Percentiles rank a stretch among this genome's conserved stretches.
Conservation (phyloP, 2,888 invertebrate species). For the Drosophila ustulata region DNA sequence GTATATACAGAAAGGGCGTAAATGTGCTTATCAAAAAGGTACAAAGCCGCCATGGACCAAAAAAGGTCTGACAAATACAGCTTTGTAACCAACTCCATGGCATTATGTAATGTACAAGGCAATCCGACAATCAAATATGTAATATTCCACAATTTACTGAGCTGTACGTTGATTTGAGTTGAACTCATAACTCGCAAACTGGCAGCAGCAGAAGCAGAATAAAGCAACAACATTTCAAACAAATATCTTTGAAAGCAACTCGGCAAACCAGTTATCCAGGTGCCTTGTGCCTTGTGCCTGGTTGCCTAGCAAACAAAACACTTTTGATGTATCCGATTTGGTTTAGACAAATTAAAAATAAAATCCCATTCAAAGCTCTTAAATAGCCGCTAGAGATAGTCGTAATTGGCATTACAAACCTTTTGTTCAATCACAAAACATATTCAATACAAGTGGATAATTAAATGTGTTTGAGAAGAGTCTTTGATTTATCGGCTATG, state of each 20-base stretch:
- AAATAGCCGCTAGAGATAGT: neutral
- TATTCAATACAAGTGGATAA: neutral
- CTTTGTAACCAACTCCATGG: slow-evolving; percentile 36
- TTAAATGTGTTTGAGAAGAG: neutral
- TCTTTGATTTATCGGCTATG: neutral
- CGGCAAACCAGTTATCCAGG: slow-evolving; percentile 19
- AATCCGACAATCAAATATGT: slow-evolving; percentile 64
- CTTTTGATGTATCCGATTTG: slow-evolving; percentile 42
- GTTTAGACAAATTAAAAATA: slow-evolving; percentile 44
- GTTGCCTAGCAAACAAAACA: slow-evolving; percentile 27
- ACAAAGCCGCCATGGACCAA: slow-evolving; percentile 46
- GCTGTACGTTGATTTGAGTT: slow-evolving; percentile 8
- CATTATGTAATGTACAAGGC: slow-evolving; percentile 23
- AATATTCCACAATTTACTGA: slow-evolving; percentile 54
- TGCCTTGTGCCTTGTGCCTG: neutral
- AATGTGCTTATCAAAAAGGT: slow-evolving; percentile 62
- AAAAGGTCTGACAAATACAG: slow-evolving; percentile 43
- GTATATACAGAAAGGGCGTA: slow-evolving; percentile 35
- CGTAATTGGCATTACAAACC: slow-evolving; percentile 5
- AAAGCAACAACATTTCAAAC: slow-evolving; percentile 16
- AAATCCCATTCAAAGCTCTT: slow-evolving; percentile 25
- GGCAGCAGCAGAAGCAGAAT: slow-evolving; percentile 5
- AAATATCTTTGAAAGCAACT: slow-evolving; percentile 9
- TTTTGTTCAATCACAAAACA: neutral
- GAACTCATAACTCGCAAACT: neutral